phyloP scores from a whole-genome alignment of 1,140 invertebrate species.

The Saccostrea cuccullata region DNA sequence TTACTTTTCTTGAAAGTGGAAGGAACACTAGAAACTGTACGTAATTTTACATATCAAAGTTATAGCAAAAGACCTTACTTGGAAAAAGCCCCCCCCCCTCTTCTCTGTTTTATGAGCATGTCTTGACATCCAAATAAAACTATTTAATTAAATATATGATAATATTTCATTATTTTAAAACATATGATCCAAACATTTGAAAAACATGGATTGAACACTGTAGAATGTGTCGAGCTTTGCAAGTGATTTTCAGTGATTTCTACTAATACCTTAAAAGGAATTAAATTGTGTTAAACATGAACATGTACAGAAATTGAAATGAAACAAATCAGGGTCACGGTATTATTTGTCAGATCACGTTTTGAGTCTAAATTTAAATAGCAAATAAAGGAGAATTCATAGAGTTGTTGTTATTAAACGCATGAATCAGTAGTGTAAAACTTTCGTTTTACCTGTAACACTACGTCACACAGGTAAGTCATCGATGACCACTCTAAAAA shows the following conservation, averaged over 20 bases:
- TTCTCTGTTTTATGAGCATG: no score
- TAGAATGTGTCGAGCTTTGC: neutral
- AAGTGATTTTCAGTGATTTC: neutral
- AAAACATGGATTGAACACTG: no score
- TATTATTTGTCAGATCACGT: conserved; percentile 1
- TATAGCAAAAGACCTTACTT: no score
- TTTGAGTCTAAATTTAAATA: neutral
- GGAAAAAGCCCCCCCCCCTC: no score
- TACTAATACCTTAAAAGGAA: neutral
- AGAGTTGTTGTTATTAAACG: neutral
- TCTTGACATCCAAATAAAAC: no score
- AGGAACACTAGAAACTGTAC: no score
- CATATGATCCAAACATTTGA: no score
- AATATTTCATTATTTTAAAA: no score
- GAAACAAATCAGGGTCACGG: neutral
- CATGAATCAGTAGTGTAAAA: conserved; percentile 8
- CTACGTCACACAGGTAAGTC: conserved; percentile 32
- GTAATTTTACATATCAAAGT: no score
- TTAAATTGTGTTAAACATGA: neutral
- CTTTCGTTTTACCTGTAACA: neutral
- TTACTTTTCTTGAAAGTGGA: no score
- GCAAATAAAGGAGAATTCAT: neutral
- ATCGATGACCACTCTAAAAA: conserved; percentile 32
- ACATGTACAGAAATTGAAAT: neutral
- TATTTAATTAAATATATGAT: no score